A percentile compares a stretch with the other conserved stretches of the same genome.
These are phyloP conservation scores for Rhabdomys pumilio DNA, from an alignment of 2,797 vertebrate species.

Conservation along the genomic window DNA sequence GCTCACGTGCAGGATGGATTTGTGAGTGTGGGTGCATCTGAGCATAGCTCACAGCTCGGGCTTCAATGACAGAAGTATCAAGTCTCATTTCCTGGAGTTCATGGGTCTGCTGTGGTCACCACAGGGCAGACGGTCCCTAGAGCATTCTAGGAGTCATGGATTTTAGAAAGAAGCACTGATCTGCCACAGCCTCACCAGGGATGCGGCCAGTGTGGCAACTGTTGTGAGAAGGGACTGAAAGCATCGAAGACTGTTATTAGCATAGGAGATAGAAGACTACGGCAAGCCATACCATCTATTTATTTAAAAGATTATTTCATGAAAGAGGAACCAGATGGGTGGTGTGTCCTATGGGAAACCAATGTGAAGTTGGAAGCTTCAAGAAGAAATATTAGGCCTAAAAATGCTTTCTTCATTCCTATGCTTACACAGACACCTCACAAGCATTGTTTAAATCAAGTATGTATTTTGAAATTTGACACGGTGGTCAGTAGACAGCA, in stretches of 20 bases:
- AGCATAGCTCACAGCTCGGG: neutral
- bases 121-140: neutral
- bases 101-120: neutral
- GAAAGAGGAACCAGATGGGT: neutral
- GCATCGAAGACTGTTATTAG: neutral
- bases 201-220: neutral
- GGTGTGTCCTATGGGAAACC: neutral
- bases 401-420: neutral
- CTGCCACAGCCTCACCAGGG: neutral
- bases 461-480: neutral
- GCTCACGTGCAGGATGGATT: neutral
- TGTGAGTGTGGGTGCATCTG: neutral
- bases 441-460: neutral
- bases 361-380: neutral
- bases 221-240: neutral
- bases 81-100: neutral
- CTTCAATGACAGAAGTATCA: neutral
- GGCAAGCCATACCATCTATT: neutral
- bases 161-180: neutral
- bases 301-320: constrained; percentile 10
- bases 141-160: neutral
- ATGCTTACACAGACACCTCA: neutral
- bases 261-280: constrained; percentile 12
- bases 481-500: neutral
- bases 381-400: neutral